A percentile compares a stretch with the other conserved stretches of the same genome.
Conservation (phyloP, 2,113 vertebrate genomes). For the Orthonyx spaldingii region DNA sequence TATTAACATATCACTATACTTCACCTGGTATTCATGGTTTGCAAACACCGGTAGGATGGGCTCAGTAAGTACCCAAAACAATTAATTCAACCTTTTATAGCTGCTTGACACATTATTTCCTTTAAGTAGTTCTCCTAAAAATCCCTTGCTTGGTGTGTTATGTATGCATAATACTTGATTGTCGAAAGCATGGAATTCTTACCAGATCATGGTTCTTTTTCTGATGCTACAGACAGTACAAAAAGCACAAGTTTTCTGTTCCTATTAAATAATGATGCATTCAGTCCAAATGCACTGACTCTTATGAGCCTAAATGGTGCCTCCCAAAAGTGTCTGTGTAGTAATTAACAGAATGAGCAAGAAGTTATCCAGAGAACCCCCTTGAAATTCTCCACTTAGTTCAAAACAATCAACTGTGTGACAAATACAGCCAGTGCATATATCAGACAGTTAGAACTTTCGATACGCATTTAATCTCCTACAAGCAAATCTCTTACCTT, state of each 20-base stretch:
- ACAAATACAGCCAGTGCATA: background rate
- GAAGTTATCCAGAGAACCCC: background rate
- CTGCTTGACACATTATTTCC: background rate
- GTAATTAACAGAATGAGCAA: background rate
- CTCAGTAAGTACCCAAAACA: background rate
- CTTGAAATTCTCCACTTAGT: background rate
- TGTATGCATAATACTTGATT: background rate
- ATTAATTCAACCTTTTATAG: background rate
- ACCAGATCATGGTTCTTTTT: background rate
- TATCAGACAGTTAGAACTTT: background rate
- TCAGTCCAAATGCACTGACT: background rate
- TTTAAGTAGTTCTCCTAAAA: background rate
- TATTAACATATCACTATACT: background rate
- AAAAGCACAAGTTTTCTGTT: background rate
- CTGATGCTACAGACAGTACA: background rate
- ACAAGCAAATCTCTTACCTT: slow-evolving; percentile 74
- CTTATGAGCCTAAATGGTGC: background rate
- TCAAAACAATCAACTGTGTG: background rate
- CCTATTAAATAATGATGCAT: background rate
- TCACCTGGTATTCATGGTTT: background rate
- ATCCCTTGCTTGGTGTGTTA: background rate
- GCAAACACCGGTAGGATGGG: background rate
- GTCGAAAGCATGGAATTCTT: background rate
- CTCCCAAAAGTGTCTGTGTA: background rate
- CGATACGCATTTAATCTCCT: background rate